These are phyloP conservation scores for Portunus trituberculatus DNA, from an alignment of 1,140 invertebrate genomes.

Conservation along the genomic window DNA sequence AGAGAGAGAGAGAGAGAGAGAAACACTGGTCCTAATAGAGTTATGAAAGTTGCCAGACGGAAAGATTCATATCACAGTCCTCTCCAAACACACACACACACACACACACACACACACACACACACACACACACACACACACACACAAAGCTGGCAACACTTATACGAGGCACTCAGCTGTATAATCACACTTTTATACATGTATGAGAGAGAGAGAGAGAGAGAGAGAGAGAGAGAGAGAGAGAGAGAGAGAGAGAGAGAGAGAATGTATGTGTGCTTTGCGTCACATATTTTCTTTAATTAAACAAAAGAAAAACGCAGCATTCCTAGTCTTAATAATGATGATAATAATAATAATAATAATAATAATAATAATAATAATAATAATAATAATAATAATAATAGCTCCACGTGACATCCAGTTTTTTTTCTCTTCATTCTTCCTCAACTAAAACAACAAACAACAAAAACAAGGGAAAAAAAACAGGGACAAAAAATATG, in stretches of 20 bases:
- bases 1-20: neutral
- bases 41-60: neutral
- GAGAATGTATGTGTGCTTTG: neutral
- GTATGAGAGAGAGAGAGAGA: conserved; percentile 4
- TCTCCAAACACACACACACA: neutral
- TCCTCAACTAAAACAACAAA: neutral
- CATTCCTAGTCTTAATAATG: neutral
- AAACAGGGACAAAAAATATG: neutral
- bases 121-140: conserved; percentile 18
- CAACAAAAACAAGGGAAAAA: too few relatives aligned
- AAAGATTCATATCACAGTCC: neutral
- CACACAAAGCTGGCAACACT: neutral
- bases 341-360: too few relatives aligned
- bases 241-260: conserved; percentile 20
- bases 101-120: conserved; percentile 5
- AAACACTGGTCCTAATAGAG: conserved; percentile 3
- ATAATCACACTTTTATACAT: conserved; percentile 16
- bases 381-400: conserved; percentile 26
- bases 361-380: conserved; percentile 12
- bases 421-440: neutral
- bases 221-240: conserved; percentile 20
- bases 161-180: neutral
- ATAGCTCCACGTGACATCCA: neutral
- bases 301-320: neutral
- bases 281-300: neutral